These are phyloP conservation scores for Helleia helle DNA, from an alignment of 2,888 invertebrate species.

Conservation along the genomic window DNA sequence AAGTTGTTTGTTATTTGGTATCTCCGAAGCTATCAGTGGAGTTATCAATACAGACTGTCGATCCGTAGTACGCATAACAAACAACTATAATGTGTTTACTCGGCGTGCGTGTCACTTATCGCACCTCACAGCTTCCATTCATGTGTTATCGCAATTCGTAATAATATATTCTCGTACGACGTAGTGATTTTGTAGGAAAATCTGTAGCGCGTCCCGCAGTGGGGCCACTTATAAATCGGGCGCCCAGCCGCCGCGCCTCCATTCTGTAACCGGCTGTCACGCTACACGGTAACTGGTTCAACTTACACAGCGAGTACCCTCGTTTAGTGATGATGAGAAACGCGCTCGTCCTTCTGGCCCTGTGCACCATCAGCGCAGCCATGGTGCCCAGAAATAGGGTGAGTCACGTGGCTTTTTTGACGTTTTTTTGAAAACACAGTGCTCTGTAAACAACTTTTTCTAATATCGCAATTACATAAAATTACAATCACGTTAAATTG, in stretches of 20 bases:
- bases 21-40: no score
- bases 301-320: slow-evolving; percentile 15
- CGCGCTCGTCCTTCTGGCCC: slow-evolving; percentile 33
- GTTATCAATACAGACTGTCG: background rate
- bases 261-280: slow-evolving; percentile 36
- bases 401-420: slow-evolving; percentile 27
- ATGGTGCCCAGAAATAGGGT: slow-evolving; percentile 45
- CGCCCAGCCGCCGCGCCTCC: slow-evolving; percentile 31
- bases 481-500: no score
- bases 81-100: background rate
- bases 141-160: slow-evolving; percentile 7
- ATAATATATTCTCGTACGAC: background rate
- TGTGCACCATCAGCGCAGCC: slow-evolving; percentile 36
- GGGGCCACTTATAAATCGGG: slow-evolving; percentile 29
- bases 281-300: slow-evolving; percentile 18
- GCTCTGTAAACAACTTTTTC: no score
- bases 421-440: no score
- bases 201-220: slow-evolving; percentile 5
- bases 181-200: slow-evolving; percentile 8
- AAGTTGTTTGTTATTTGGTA: no score
- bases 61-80: slow-evolving; percentile 5
- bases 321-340: slow-evolving; percentile 27
- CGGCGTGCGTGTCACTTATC: slow-evolving; percentile 3
- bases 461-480: no score
- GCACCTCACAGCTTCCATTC: slow-evolving; percentile 1